Evolutionary conservation across 2,888 invertebrate species (phyloP), one percentile per base, ranked within the genome.

Genomic region (Hymenopus coronatus): DNA sequence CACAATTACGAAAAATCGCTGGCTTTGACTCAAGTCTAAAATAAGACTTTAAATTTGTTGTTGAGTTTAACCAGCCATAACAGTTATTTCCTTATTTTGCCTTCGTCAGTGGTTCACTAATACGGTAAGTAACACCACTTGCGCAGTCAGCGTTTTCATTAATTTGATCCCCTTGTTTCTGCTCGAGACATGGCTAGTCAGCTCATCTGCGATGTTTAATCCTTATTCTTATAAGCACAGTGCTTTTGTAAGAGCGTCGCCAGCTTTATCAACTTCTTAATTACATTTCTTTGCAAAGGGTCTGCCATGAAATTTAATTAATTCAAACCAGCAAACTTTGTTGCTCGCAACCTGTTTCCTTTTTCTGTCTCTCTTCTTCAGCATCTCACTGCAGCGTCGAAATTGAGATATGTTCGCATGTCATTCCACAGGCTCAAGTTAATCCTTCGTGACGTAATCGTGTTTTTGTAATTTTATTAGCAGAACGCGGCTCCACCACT

Each of bases 281-380:
- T 89, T 89, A 85, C 87, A 89, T 89, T 89, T 89, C 89, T 89
- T 89, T 89, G 87, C 82, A 82, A 85, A 88, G 25, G 54, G 54
- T 70, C 85, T 85, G 85, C 87, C 87, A 54, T 85, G 88, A 88
- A 89, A 89, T 89, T 89, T 89, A 89, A 89, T 89, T 89, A 89
- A 89, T 89, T 85, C 88, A 88, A 87, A 40, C 70, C 87, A 87
- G 87, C 82, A 70, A 87, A 87, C 81, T 70, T 87, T 87, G 54
- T 70, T 20, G 54, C 54, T 20, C 20, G 54, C 54, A 70, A 70
- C 54, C 54, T 70, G 54, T 70, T 70, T 70, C 54, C 54, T 70
- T 70, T 70, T 70, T 70, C 54, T 15, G 20, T 25, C 54, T 70
- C 54, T 20, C 54, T 70, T 70, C 54, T 14, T 70, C 54, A 70